These are phyloP conservation scores for Halesus radiatus DNA, from an alignment of 1,140 invertebrate genomes.

Conservation along the genomic window DNA sequence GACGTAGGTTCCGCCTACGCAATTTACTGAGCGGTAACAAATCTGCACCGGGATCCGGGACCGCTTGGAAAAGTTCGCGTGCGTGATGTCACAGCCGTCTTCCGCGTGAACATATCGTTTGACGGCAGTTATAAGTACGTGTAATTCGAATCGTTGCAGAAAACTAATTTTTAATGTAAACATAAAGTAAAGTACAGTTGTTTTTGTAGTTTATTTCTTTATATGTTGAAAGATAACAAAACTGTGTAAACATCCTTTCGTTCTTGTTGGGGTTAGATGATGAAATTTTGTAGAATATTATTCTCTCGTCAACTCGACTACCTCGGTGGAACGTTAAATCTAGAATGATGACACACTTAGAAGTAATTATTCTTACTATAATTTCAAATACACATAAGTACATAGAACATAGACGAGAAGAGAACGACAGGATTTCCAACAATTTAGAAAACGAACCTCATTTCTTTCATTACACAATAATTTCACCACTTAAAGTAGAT, in stretches of 20 bases:
- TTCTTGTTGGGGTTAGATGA: neutral
- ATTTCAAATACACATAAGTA: slow-evolving; percentile 18
- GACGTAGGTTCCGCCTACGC: too few species aligned
- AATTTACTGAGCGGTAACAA: too few species aligned
- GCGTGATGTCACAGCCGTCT: too few species aligned
- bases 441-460: slow-evolving; percentile 8
- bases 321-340: neutral
- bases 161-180: too few species aligned
- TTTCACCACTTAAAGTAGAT: slow-evolving; percentile 34
- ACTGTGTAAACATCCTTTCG: neutral
- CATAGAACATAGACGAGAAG: slow-evolving; percentile 11
- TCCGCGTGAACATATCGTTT: too few species aligned
- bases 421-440: slow-evolving; percentile 34
- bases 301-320: neutral
- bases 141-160: too few species aligned
- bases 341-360: slow-evolving; percentile 1
- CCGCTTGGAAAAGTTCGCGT: too few species aligned
- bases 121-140: too few species aligned
- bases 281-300: neutral
- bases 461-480: slow-evolving; percentile 26
- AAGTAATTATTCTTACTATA: slow-evolving; percentile 34
- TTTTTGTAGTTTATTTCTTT: too few species aligned
- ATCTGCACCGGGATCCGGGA: too few species aligned
- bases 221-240: too few species aligned
- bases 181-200: too few species aligned